Evolutionary conservation across 2,888 invertebrate species (phyloP), one percentile per base, ranked within the genome.

Genomic region (Erebia ligea): DNA sequence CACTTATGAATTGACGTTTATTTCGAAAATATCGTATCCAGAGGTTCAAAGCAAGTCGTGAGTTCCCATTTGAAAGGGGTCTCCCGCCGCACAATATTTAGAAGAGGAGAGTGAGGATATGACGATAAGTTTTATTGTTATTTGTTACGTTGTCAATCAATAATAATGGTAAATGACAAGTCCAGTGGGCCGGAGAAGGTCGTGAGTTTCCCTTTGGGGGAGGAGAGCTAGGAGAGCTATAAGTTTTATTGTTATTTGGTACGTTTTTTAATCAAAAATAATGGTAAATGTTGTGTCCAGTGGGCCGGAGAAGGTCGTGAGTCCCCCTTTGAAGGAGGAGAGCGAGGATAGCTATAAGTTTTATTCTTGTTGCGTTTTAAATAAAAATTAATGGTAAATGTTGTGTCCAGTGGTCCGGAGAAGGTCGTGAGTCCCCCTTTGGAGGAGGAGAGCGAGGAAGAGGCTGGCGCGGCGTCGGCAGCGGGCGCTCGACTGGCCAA

Each of bases 151-250:
- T 25, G 1, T 25, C 2, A 25, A 2, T 25, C 1, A 34, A 6
- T 6, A 34, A 34, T 34, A 6, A 25, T 25, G 45, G n/a, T 5
- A 25, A 66, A 54, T 21, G 13, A n/a, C 34, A 21, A 8, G n/a
- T 40, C 6, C 73, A 74, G 74, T 17, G 58, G 72, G 59, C 64
- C 68, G 79, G 81, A 21, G 78, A 81, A 87, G 72, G 78, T 81
- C 0, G 1, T 72, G 0, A 84, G 86, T 11, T 86, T 87, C 0
- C 48, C 77, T 4, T 40, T 77, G 4, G 89, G 86, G 34, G 88
- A 88, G 13, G 88, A 89, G 71, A 87, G 88, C 58, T 85, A 82
- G 56, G 87, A 86, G n/a, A n/a, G n/a, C n/a, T n/a, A n/a, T n/a
- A n/a, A n/a, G n/a, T n/a, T n/a, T n/a, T n/a, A n/a, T n/a, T n/a